Conservation (phyloP, 2,888 invertebrate species). For the Phalangium opilio region DNA sequence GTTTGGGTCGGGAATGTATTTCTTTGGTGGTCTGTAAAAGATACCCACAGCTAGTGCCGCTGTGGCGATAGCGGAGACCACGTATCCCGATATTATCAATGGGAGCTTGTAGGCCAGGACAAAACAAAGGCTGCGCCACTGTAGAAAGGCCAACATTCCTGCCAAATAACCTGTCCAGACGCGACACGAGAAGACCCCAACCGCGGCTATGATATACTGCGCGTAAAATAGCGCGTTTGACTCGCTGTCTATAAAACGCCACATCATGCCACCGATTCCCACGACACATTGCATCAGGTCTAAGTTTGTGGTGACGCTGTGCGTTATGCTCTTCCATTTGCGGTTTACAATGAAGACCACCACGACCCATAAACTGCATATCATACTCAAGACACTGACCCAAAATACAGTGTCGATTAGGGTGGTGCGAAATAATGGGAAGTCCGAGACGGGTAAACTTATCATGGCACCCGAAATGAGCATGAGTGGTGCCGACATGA, state of each 20-base stretch:
- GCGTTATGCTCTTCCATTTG: slow-evolving; percentile 18
- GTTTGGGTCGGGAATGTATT: slow-evolving; percentile 43
- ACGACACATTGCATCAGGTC: slow-evolving; percentile 16
- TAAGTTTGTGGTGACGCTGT: slow-evolving; percentile 16
- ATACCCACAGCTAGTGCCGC: slow-evolving; percentile 3
- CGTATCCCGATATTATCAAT: slow-evolving; percentile 42
- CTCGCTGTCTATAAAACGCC: slow-evolving; percentile 13
- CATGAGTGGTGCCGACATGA: slow-evolving; percentile 86
- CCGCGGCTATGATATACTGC: slow-evolving; percentile 15
- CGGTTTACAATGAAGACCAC: slow-evolving; percentile 13
- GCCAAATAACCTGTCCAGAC: slow-evolving; percentile 28
- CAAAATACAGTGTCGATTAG: slow-evolving; percentile 14
- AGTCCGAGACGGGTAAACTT: slow-evolving; percentile 45
- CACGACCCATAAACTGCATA: slow-evolving; percentile 13
- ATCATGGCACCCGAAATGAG: slow-evolving; percentile 89
- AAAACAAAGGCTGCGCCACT: slow-evolving; percentile 67
- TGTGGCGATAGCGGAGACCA: slow-evolving; percentile 8
- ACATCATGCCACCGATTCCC: slow-evolving; percentile 14
- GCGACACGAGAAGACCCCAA: slow-evolving; percentile 26
- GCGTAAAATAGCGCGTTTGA: slow-evolving; percentile 12
- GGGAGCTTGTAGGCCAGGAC: slow-evolving; percentile 41
- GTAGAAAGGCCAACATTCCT: slow-evolving; percentile 25
- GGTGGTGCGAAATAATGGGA: slow-evolving; percentile 11
- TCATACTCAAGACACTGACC: slow-evolving; percentile 10
- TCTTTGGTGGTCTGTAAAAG: slow-evolving; percentile 1